Evolutionary conservation across 2,113 vertebrate species (phyloP).

Genomic region (Delphinapterus leucas): DNA sequence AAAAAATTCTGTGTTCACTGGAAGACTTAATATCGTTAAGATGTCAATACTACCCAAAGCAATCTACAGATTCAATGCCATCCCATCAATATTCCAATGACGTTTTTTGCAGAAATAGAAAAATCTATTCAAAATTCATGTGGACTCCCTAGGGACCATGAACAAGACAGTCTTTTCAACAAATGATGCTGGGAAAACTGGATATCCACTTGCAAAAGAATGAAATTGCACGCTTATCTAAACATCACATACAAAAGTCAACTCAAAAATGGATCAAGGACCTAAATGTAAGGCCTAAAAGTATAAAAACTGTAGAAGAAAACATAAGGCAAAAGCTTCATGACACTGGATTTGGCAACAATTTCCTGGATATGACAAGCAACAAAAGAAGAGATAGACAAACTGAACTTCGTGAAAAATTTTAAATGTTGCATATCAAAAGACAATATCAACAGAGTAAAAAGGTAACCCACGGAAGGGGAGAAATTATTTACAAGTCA

Average conservation of each 20-base stretch:
- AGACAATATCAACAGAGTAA: background rate
- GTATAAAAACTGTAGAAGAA: background rate
- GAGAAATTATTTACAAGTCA: background rate
- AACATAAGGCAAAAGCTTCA: background rate
- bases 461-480: background rate
- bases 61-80: background rate
- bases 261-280: background rate
- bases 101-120: background rate
- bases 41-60: background rate
- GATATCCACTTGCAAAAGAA: background rate
- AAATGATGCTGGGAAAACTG: background rate
- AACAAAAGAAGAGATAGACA: background rate
- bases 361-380: background rate
- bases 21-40: too few species aligned
- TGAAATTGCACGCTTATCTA: background rate
- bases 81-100: background rate
- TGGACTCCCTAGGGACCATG: background rate
- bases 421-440: background rate
- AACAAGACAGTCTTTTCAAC: background rate
- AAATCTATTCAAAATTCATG: background rate
- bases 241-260: background rate
- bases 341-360: background rate
- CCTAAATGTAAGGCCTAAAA: background rate
- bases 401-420: background rate
- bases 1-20: too few species aligned